A percentile compares a stretch with the other conserved stretches of the same genome.
Evolutionary conservation across 1,140 invertebrate genomes (phyloP).

Genomic region (Papilio helenus): DNA sequence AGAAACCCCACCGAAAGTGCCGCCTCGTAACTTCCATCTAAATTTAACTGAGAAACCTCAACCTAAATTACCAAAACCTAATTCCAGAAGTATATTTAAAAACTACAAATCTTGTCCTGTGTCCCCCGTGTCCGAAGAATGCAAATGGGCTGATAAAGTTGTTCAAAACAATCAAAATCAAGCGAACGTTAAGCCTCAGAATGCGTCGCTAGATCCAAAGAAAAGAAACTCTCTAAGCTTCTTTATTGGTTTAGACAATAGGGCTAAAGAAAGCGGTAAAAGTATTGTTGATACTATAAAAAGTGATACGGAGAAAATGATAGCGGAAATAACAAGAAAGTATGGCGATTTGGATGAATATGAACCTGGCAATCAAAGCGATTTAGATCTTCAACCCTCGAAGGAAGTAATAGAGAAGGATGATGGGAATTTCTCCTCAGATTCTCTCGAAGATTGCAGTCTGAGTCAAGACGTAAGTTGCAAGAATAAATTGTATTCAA

Average conservation of each 20-base stretch:
- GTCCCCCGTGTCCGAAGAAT: constrained; percentile 87
- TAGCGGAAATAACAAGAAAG: constrained; percentile 85
- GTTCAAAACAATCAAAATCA: constrained; percentile 53
- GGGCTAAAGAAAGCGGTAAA: constrained; percentile 83
- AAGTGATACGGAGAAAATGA: constrained; percentile 85
- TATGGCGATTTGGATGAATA: constrained; percentile 85
- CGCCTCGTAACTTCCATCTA: constrained; percentile 75
- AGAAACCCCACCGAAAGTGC: constrained; percentile 57
- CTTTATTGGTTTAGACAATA: constrained; percentile 83
- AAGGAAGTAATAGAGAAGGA: constrained; percentile 79
- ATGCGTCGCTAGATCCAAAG: constrained; percentile 61
- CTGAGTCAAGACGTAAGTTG: constrained; percentile 83
- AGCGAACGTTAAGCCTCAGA: constrained; percentile 50
- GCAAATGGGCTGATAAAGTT: constrained; percentile 84
- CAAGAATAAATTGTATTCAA: constrained; percentile 80
- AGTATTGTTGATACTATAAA: constrained; percentile 85
- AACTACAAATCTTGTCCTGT: constrained; percentile 88
- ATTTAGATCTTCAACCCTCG: constrained; percentile 76
- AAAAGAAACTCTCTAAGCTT: constrained; percentile 84
- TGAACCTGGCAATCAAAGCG: constrained; percentile 64
- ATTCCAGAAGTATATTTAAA: constrained; percentile 85
- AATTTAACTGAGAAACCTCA: constrained; percentile 72
- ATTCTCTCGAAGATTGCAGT: constrained; percentile 89
- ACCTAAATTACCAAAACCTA: constrained; percentile 68
- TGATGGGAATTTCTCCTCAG: constrained; percentile 89